Base-by-base conservation (phyloP, 2,113 vertebrate species). In the Amphilophus citrinellus region DNA sequence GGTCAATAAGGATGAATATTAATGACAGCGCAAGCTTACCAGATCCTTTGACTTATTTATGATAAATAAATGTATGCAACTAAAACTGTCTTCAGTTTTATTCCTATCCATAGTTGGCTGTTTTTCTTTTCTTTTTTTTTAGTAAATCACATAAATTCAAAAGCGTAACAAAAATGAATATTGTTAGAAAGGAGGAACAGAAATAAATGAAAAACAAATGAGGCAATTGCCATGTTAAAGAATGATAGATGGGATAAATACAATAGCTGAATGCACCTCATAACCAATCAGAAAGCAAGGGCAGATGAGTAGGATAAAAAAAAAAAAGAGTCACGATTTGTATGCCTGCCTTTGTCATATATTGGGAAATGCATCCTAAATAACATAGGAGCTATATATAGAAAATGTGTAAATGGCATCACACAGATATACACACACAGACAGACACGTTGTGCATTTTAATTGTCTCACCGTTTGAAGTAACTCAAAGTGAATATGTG, bases 401-500 rank as follows among this genome's bases (percentile, higher is more conserved):
- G 93, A 90, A 84, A 85, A 89, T 60, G 88, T 84, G 78, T 89
- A 89, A 82, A 86, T 82, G 77, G 76, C 83, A 89, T 89, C 81
- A 84, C 76, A 76, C 61, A 20, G 61, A 90, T 57, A 78, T 53
- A 71, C 37, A 76, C 32, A 77, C 27, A 61, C 47, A 86, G 39
- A 80, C 63, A 58, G 80, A 91, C 78, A 88, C 88, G 87, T 93
- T 90, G 88, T 91, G 89, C 89, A 94, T 95, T 91, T 93, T 92
- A 94, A 95, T 96, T 95, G 92, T 95, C 88, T 92, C 84, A 68
- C 84, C 90, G 89, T 95, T 95, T 96, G 95, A 96, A 96, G 94
- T 92, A 95, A 95, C 94, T 95, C 95, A 95, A 95, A 96, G 95
- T 95, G 95, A 96, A 96, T 96, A 94, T 96, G 93, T 94, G 93